phyloP scores from a whole-genome alignment of 2,888 invertebrate species.

The Melitaea athalia region DNA sequence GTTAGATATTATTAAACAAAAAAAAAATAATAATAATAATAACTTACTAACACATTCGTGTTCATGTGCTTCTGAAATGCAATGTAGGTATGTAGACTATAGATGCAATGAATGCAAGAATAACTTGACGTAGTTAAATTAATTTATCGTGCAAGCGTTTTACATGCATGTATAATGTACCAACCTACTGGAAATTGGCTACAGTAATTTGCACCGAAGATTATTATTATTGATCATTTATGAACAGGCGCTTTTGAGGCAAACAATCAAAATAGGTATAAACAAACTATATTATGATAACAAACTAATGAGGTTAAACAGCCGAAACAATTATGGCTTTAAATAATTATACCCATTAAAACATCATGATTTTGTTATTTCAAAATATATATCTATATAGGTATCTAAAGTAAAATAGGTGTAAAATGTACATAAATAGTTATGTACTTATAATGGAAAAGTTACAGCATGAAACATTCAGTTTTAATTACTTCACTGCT shows the following conservation, averaged over 20 bases:
- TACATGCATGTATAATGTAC: background rate
- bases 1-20: too few species aligned
- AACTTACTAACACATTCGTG: too few species aligned
- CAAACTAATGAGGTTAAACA: background rate
- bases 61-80: too few species aligned
- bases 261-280: background rate
- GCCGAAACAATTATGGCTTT: too few species aligned
- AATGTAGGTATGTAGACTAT: too few species aligned
- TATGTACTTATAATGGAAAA: background rate
- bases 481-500: background rate
- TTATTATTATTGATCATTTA: background rate
- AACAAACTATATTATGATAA: background rate
- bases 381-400: too few species aligned
- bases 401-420: too few species aligned
- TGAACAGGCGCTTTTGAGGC: background rate
- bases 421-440: background rate
- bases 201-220: background rate
- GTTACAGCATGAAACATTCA: background rate
- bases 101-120: too few species aligned
- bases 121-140: too few species aligned
- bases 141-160: background rate
- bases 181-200: background rate
- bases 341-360: too few species aligned
- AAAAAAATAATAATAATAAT: too few species aligned
- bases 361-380: too few species aligned